These are phyloP conservation scores for Hozukius guyotensis DNA, from an alignment of 2,797 vertebrate genomes.

Conservation along the genomic window DNA sequence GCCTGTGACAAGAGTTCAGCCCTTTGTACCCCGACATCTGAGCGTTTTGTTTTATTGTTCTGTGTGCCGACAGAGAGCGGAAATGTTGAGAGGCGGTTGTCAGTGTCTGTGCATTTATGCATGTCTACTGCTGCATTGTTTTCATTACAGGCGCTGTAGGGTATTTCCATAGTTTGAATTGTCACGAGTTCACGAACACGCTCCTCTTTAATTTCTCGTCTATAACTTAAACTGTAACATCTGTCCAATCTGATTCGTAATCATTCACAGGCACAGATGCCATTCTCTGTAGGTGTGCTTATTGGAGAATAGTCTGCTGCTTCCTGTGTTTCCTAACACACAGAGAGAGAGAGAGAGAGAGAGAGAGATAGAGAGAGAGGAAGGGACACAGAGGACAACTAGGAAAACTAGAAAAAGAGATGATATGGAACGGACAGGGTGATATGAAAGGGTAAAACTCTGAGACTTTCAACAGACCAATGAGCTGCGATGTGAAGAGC, in stretches of 20 bases:
- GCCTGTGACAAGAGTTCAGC: constrained; percentile 40
- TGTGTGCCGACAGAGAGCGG: background rate
- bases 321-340: constrained; percentile 21
- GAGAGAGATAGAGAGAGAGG: background rate
- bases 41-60: constrained; percentile 47
- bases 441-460: constrained; percentile 29
- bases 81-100: constrained; percentile 31
- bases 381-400: background rate
- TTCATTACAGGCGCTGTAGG: constrained; percentile 19
- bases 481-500: constrained; percentile 54
- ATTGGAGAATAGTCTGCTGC: constrained; percentile 53
- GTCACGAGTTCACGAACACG: constrained; percentile 9
- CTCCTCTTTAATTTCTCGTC: constrained; percentile 5
- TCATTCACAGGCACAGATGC: constrained; percentile 42
- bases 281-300: constrained; percentile 38
- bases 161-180: constrained; percentile 30
- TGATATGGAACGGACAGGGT: constrained; percentile 13
- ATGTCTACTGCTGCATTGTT: constrained; percentile 33
- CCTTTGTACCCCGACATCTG: constrained; percentile 25
- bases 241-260: constrained; percentile 34
- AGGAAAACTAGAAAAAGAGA: constrained; percentile 10
- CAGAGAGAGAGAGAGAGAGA: background rate
- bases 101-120: constrained; percentile 15
- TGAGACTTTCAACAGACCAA: constrained; percentile 30
- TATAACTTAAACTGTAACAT: constrained; percentile 35